A percentile compares a stretch with the other conserved stretches of the same genome.
Conservation (phyloP, 2,113 vertebrate genomes). For the Octodon degus region DNA sequence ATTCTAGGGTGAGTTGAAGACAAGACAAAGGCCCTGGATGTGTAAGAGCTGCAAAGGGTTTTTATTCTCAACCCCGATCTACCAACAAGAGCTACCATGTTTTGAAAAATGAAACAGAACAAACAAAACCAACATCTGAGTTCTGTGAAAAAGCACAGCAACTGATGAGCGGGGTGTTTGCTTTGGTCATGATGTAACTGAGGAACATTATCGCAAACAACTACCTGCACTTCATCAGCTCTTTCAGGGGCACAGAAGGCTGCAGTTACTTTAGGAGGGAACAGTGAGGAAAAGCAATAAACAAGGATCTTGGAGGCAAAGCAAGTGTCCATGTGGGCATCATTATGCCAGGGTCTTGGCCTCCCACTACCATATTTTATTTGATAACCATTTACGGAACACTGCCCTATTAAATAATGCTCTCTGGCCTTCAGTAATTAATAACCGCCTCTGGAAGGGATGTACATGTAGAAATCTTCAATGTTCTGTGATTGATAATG, state of each 20-base stretch:
- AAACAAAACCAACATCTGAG: background rate
- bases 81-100: background rate
- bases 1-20: background rate
- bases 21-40: background rate
- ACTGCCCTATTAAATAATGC: background rate
- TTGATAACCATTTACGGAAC: conserved; percentile 30
- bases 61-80: background rate
- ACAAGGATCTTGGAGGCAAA: background rate
- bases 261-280: background rate
- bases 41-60: background rate
- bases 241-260: background rate
- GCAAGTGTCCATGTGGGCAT: background rate
- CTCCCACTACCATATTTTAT: background rate
- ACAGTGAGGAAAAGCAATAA: background rate
- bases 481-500: background rate
- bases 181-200: background rate
- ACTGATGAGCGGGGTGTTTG: background rate
- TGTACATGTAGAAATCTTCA: background rate
- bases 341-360: background rate
- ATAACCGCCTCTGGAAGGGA: background rate
- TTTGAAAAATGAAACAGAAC: too few relatives aligned
- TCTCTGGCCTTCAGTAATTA: background rate
- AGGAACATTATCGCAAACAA: background rate
- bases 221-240: background rate
- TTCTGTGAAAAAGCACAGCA: background rate